Percentiles rank a stretch among this genome's conserved stretches.
Conservation (phyloP, 2,113 vertebrate species). For the Cyrtonyx montezumae region DNA sequence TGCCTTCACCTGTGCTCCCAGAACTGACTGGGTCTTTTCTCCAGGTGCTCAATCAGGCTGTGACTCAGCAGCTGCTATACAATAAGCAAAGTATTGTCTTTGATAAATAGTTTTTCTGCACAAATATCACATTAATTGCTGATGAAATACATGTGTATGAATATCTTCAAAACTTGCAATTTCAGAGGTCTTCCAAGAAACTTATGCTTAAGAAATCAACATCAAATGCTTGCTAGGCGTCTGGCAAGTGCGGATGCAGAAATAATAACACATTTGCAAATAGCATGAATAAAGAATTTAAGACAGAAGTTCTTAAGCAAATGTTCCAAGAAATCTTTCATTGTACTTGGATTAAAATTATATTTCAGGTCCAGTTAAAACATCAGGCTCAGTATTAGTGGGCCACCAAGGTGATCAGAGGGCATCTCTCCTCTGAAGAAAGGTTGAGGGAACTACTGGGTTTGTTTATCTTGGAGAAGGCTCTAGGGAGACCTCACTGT, state of each 20-base stretch:
- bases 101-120: background rate
- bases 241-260: background rate
- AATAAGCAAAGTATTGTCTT: background rate
- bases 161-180: background rate
- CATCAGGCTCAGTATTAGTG: background rate
- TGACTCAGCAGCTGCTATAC: no score
- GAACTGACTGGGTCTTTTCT: no score
- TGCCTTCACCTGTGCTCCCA: no score
- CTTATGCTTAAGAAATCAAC: background rate
- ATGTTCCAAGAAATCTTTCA: background rate
- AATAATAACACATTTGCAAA: background rate
- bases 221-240: background rate
- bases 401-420: no score
- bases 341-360: background rate
- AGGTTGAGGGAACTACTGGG: no score
- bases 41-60: no score
- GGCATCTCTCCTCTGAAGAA: no score
- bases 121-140: background rate
- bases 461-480: no score
- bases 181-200: background rate
- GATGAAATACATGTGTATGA: background rate
- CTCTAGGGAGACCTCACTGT: no score
- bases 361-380: background rate
- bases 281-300: background rate
- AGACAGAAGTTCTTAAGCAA: background rate